Base-by-base conservation (phyloP, 2,888 invertebrate genomes). In the Arrhopalites spinosus region DNA sequence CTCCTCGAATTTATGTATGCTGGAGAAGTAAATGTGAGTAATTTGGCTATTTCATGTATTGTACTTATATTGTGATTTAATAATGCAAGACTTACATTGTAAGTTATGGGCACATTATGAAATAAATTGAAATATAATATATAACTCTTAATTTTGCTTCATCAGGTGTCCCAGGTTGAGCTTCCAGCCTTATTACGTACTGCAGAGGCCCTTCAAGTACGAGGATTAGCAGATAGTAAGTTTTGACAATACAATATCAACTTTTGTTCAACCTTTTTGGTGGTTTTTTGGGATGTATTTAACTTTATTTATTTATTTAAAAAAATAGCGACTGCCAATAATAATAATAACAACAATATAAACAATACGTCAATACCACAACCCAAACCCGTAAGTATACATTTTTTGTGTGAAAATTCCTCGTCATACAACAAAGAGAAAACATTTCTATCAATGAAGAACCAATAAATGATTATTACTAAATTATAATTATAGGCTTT, bases 171-270 rank as follows among this genome's bases (percentile, higher is more conserved):
- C 85, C 94, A 95, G 88, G 92, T 93, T 88, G 91, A 93, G 87
- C 88, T 95, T 87, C 92, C 36, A 36, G 92, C 92, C 90, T 93
- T 95, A 89, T 90, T 95, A 86, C 93, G 93, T 89, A 95, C 94
- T 85, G 94, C 94, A 83, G 94, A 94, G 88, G 93, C 94, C 84
- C 89, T 95, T 87, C 94, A 95, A 90, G 93, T 92, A 82, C 88
- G 94, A 87, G 95, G 94, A 85, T 90, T 95, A 85, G 93, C 94
- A 84, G 94, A 94, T 88, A 93, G n/a, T n/a, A n/a, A n/a, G n/a
- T n/a, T n/a, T n/a, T n/a, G n/a, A n/a, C n/a, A n/a, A n/a, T n/a
- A n/a, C n/a, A n/a, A n/a, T n/a, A n/a, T n/a, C n/a, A n/a, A n/a
- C n/a, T n/a, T n/a, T n/a, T n/a, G n/a, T n/a, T n/a, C n/a, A n/a